Base-by-base conservation (phyloP, 2,888 invertebrate species). In the Lepidochrysops patricia region DNA sequence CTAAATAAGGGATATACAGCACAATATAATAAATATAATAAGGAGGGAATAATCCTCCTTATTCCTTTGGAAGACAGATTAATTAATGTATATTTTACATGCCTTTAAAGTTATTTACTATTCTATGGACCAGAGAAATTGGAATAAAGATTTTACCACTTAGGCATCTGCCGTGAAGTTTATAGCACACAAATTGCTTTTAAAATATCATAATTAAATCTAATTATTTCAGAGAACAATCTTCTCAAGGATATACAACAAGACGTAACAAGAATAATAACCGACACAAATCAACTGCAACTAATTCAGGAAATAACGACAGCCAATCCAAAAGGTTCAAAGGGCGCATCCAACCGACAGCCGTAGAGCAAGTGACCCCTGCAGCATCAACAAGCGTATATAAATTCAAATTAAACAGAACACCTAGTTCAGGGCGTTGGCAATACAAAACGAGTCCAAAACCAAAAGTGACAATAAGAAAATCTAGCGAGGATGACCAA, bases 361-460 rank as follows among this genome's bases (percentile, higher is more conserved):
- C 91, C 65, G 88, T 90, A 2, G 93, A 93, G 67, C 86, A 89
- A 72, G 83, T 80, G 25, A 77, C 85, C 7, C 80, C 89, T 50
- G 71, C 84, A 58, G 76, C 89, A 23, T 89, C 92, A 4, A 92
- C 92, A 37, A 93, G 93, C 66, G 84, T 94, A 62, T 95, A 94
- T 74, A 95, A 95, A 82, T 94, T 96, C 71, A 96, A 96, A 77
- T 83, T 96, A 49, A 95, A 95, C 73, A 91, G 96, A 52, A 91
- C 95, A 12, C 95, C 94, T 56, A 96, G 96, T 3, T 94, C 94
- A 50, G 96, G 96, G 58, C 92, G 97, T 68, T 97, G 97, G 97
- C 95, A 96, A 70, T 97, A 96, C 80, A 96, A 96, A 84, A 96
- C 96, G 7, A 95, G 96, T 25, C 94, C 96, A 0, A 97, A 96